Percentiles rank a stretch among this genome's conserved stretches.
These are phyloP conservation scores for Anolis carolinensis DNA, from an alignment of 2,113 vertebrate species.

Conservation along the genomic window DNA sequence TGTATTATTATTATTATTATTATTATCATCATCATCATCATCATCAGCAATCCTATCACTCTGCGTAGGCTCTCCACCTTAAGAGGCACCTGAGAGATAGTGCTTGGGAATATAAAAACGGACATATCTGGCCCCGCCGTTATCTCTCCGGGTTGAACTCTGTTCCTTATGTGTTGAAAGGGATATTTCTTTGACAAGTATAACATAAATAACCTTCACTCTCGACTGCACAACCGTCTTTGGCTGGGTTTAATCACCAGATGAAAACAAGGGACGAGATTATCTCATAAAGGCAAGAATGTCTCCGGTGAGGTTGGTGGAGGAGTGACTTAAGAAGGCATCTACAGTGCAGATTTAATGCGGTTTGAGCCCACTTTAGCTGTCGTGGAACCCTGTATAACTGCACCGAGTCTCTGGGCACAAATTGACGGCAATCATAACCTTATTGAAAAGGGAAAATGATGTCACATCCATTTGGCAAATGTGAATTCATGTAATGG, in stretches of 20 bases:
- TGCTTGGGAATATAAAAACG: slow-evolving; percentile 59
- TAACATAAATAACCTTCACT: slow-evolving; percentile 74
- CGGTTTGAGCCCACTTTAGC: too few relatives aligned
- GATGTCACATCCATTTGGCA: too few relatives aligned
- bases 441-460: too few relatives aligned
- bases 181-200: slow-evolving; percentile 65
- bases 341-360: too few relatives aligned
- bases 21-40: too few relatives aligned
- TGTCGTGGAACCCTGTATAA: too few relatives aligned
- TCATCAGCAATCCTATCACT: slow-evolving; percentile 32
- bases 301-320: neutral
- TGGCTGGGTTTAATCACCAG: slow-evolving; percentile 18
- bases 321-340: neutral
- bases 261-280: slow-evolving; percentile 33
- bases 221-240: slow-evolving; percentile 61
- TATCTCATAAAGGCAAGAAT: slow-evolving; percentile 48
- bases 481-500: too few relatives aligned
- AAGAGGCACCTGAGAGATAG: slow-evolving; percentile 63
- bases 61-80: slow-evolving; percentile 53
- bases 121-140: slow-evolving; percentile 59
- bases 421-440: too few relatives aligned
- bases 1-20: too few relatives aligned
- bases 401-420: too few relatives aligned
- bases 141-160: slow-evolving; percentile 64
- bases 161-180: slow-evolving; percentile 76